phyloP scores from a whole-genome alignment of 1,140 invertebrate genomes.

The Panonychus citri region DNA sequence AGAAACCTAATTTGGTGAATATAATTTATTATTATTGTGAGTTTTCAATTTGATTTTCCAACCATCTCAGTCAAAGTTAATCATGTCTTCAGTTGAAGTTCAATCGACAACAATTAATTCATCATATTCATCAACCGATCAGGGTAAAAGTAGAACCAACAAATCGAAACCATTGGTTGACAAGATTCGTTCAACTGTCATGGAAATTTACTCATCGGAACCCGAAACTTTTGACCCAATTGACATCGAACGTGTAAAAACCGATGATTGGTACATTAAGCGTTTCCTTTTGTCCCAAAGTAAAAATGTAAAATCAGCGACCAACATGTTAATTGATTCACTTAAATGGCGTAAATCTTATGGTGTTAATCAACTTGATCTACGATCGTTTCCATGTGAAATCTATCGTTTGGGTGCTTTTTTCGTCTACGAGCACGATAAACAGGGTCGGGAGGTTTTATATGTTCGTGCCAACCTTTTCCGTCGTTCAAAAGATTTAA shows the following conservation, averaged over 20 bases:
- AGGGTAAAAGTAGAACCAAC: not conserved
- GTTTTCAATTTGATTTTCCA: too few relatives aligned
- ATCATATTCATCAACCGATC: not conserved
- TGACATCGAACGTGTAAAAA: conserved; percentile 10
- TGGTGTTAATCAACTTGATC: not conserved
- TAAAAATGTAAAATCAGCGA: conserved; percentile 4
- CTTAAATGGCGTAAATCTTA: conserved; percentile 2
- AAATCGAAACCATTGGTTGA: not conserved
- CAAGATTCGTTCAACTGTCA: not conserved
- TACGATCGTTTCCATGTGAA: conserved; percentile 9
- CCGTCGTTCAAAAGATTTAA: not conserved
- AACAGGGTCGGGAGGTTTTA: conserved; percentile 5
- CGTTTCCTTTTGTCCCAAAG: conserved; percentile 10
- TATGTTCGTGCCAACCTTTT: conserved; percentile 6
- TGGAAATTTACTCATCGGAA: not conserved
- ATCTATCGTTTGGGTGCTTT: conserved; percentile 7
- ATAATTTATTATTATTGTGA: too few relatives aligned
- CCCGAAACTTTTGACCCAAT: not conserved
- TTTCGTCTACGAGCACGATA: conserved; percentile 7
- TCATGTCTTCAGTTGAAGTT: too few relatives aligned
- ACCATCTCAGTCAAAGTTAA: too few relatives aligned
- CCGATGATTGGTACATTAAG: conserved; percentile 13
- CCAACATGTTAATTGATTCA: conserved; percentile 21
- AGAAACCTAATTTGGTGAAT: too few relatives aligned
- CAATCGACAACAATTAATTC: too few relatives aligned